These are phyloP conservation scores for Sebastes glaucus DNA, from an alignment of 2,797 vertebrate species.

Conservation along the genomic window DNA sequence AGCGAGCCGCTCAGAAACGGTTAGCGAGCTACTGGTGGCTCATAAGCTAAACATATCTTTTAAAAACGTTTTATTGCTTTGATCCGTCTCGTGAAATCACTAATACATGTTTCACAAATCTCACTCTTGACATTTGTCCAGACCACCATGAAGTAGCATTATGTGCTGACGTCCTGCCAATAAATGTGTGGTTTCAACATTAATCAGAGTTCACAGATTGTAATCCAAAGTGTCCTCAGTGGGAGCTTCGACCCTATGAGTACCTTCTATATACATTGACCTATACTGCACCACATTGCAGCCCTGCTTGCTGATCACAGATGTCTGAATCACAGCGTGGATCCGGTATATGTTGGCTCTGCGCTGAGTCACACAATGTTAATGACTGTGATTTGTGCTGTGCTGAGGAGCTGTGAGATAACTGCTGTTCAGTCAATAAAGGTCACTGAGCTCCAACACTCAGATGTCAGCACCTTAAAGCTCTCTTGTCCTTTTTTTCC, in stretches of 20 bases:
- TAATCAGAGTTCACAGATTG: background rate
- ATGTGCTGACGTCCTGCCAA: background rate
- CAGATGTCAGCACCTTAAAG: constrained; percentile 28
- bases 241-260: background rate
- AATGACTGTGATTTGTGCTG: constrained; percentile 32
- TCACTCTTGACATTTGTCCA: background rate
- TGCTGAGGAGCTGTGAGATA: constrained; percentile 10
- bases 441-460: constrained; percentile 13
- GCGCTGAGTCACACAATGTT: background rate
- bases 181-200: background rate
- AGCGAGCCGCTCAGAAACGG: background rate
- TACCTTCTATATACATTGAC: background rate
- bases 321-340: constrained; percentile 1
- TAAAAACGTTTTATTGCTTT: background rate
- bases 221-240: background rate
- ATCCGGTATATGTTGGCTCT: background rate
- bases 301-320: constrained; percentile 8
- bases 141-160: background rate
- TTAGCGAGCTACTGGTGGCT: background rate
- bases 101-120: background rate
- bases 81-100: background rate
- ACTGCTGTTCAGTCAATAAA: constrained; percentile 33
- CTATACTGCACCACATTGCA: background rate
- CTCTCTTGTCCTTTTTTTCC: constrained; percentile 18
- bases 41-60: background rate